Conservation (phyloP, 2,888 invertebrate genomes). For the Leptodirus hochenwartii region DNA sequence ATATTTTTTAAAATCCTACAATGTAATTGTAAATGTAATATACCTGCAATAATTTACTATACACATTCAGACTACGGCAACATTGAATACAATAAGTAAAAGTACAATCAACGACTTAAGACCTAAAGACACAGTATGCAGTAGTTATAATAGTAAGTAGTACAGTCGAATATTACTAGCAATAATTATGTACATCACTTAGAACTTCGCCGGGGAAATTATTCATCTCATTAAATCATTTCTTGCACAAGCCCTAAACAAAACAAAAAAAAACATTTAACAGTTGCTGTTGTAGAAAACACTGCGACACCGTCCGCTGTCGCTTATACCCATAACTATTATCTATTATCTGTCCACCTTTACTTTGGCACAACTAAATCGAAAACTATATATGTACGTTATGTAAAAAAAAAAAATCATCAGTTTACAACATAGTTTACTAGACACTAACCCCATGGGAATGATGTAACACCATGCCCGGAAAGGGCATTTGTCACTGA, state of each 20-base stretch:
- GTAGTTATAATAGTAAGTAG: too few species aligned
- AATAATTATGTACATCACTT: too few species aligned
- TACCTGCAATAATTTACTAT: constrained; percentile 30
- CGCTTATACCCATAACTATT: background rate
- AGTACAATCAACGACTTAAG: constrained; percentile 26
- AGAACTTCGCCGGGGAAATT: too few species aligned
- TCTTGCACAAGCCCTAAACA: too few species aligned
- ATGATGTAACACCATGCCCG: constrained; percentile 59
- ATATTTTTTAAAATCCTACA: too few species aligned
- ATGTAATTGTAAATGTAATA: too few species aligned
- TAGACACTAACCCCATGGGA: constrained; percentile 16
- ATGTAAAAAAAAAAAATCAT: background rate
- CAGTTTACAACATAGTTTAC: constrained; percentile 1
- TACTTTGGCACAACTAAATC: background rate
- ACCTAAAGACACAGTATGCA: too few species aligned
- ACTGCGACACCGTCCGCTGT: background rate
- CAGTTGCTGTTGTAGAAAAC: background rate
- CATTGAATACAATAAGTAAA: constrained; percentile 25
- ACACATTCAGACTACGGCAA: constrained; percentile 29
- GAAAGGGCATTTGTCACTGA: constrained; percentile 74
- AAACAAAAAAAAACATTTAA: too few species aligned
- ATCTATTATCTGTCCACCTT: too few species aligned
- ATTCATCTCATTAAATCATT: too few species aligned
- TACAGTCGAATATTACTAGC: too few species aligned
- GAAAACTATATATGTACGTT: background rate